These are phyloP conservation scores for Pararge aegeria DNA, from an alignment of 1,140 invertebrate species.

Conservation along the genomic window DNA sequence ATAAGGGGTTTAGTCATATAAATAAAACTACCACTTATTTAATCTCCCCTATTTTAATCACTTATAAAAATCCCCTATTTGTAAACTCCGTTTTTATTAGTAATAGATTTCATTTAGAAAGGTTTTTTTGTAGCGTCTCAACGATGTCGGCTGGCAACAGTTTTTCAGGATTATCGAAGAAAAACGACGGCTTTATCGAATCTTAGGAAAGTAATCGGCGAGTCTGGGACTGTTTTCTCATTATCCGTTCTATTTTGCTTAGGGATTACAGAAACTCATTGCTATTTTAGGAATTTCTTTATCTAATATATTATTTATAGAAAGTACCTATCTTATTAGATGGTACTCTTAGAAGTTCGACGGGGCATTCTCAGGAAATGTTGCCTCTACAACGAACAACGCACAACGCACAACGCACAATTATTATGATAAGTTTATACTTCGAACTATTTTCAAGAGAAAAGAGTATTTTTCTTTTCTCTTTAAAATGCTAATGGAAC, in stretches of 20 bases:
- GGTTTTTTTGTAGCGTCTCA: conserved; percentile 18
- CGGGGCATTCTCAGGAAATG: not conserved
- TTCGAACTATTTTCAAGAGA: too few species aligned
- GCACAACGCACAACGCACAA: too few species aligned
- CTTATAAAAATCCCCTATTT: not conserved
- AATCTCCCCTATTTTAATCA: too few species aligned
- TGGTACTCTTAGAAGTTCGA: not conserved
- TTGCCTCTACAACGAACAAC: too few species aligned
- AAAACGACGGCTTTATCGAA: conserved; percentile 65
- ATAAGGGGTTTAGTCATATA: too few species aligned
- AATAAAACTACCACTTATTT: too few species aligned
- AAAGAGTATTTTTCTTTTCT: too few species aligned
- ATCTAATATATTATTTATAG: not conserved
- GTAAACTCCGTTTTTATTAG: conserved; percentile 2
- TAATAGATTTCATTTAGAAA: conserved; percentile 21
- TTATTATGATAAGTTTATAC: too few species aligned
- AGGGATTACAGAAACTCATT: conserved; percentile 23
- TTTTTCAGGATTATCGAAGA: conserved; percentile 69
- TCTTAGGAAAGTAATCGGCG: conserved; percentile 55
- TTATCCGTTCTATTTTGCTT: conserved; percentile 48
- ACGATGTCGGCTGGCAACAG: conserved; percentile 38
- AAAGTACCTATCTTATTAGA: not conserved
- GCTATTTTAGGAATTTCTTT: not conserved
- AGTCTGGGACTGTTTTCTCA: conserved; percentile 52
- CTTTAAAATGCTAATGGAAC: too few species aligned